Percentiles rank a stretch among this genome's conserved stretches.
Evolutionary conservation across 2,797 vertebrate species (phyloP).

Genomic region (Manis crassicaudata): DNA sequence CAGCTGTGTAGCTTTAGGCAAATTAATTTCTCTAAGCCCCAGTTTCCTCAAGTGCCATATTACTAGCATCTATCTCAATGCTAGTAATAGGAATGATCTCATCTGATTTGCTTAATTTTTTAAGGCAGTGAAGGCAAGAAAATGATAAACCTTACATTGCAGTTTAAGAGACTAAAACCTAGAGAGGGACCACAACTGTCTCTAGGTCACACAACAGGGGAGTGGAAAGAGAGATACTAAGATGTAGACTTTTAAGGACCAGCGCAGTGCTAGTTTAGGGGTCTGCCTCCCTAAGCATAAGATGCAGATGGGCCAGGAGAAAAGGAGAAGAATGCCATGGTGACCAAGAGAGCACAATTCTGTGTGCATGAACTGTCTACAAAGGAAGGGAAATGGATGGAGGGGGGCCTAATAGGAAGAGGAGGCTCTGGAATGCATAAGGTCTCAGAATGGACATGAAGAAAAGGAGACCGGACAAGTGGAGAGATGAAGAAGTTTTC

Average conservation of each 20-base stretch:
- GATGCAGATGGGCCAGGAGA: background rate
- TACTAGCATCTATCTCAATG: background rate
- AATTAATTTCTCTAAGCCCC: conserved; percentile 47
- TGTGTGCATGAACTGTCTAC: background rate
- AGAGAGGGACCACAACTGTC: background rate
- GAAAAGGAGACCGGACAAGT: background rate
- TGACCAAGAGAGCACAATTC: background rate
- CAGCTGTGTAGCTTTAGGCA: conserved; percentile 33
- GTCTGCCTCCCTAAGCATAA: background rate
- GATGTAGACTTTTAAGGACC: background rate
- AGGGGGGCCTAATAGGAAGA: background rate
- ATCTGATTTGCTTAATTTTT: conserved; percentile 33
- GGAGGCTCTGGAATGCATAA: background rate
- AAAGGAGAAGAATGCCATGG: background rate
- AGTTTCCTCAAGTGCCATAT: conserved; percentile 18
- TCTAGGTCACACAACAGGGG: background rate
- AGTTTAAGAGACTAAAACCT: conserved; percentile 13
- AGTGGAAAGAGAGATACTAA: background rate
- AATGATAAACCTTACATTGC: conserved; percentile 9
- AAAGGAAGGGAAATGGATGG: background rate
- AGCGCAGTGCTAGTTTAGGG: background rate
- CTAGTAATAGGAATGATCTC: conserved; percentile 20
- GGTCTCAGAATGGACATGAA: background rate
- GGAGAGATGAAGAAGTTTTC: background rate
- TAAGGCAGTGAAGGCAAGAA: background rate